These are phyloP conservation scores for Nesometra sesokonis DNA, from an alignment of 35 echinoderm and acorn worm species.

Conservation along the genomic window DNA sequence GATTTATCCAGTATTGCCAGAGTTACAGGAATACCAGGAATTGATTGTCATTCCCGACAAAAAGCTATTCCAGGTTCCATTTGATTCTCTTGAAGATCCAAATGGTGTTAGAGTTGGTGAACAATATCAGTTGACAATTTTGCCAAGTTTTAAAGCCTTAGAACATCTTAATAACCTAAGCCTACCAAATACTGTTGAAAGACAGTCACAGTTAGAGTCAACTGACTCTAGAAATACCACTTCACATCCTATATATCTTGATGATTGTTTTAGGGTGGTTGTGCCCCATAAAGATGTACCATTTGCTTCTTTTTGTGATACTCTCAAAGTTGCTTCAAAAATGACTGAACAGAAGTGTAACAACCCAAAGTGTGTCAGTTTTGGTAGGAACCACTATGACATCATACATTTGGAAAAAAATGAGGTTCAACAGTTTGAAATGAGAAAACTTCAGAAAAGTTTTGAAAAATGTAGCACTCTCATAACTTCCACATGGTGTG, in stretches of 20 bases:
- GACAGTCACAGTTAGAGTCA: not conserved
- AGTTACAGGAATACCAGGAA: slow-evolving; percentile 5
- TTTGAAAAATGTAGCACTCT: slow-evolving; percentile 28
- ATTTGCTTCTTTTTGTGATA: slow-evolving; percentile 35
- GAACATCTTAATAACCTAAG: slow-evolving; percentile 1
- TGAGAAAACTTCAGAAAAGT: slow-evolving; percentile 11
- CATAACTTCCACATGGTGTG: slow-evolving; percentile 66
- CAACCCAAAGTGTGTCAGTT: slow-evolving; percentile 61
- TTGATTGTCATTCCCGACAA: slow-evolving; percentile 43
- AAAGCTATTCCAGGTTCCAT: slow-evolving; percentile 33
- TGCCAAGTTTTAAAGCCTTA: slow-evolving; percentile 14
- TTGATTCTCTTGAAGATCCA: slow-evolving; percentile 43
- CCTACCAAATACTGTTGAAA: not conserved
- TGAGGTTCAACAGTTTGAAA: slow-evolving; percentile 37
- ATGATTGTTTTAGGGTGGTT: slow-evolving; percentile 62
- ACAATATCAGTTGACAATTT: not conserved
- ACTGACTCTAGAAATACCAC: not conserved
- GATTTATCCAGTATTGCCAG: slow-evolving; percentile 2
- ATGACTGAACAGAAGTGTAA: slow-evolving; percentile 32
- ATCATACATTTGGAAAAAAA: slow-evolving; percentile 4
- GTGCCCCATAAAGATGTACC: slow-evolving; percentile 49
- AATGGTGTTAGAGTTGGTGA: slow-evolving; percentile 29
- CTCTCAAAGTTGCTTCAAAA: slow-evolving; percentile 22
- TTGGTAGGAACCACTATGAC: slow-evolving; percentile 49
- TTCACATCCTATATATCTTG: slow-evolving; percentile 62